phyloP scores from a whole-genome alignment of 2,797 vertebrate genomes.

The Sylvilagus floridanus region DNA sequence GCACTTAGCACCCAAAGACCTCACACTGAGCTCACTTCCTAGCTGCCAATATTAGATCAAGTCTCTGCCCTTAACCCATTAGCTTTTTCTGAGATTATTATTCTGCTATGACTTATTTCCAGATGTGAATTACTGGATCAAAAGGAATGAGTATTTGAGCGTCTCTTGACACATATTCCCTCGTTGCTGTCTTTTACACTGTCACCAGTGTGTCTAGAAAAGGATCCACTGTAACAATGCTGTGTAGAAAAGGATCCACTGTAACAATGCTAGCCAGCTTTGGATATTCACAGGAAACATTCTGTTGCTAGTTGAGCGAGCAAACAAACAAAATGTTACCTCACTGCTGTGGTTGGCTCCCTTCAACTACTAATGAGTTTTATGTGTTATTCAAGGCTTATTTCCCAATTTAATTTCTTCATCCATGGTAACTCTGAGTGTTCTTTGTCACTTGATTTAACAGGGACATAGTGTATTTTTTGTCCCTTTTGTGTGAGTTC shows the following conservation, averaged over 20 bases:
- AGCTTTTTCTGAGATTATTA: neutral
- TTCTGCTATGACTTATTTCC: neutral
- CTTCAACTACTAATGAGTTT: neutral
- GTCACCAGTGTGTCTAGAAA: neutral
- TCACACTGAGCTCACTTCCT: no score
- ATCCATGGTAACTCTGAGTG: neutral
- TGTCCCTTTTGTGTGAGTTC: neutral
- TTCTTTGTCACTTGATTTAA: neutral
- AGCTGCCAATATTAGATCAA: no score
- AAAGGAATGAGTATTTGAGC: conserved; percentile 1
- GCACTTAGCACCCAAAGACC: no score
- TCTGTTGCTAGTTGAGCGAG: conserved; percentile 12
- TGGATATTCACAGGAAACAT: neutral
- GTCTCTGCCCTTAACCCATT: no score
- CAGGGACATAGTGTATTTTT: neutral
- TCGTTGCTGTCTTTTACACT: neutral
- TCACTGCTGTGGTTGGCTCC: neutral
- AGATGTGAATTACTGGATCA: conserved; percentile 9
- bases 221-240: neutral
- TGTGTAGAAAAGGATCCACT: neutral
- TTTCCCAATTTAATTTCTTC: conserved; percentile 29
- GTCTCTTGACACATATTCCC: neutral
- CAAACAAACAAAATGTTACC: conserved; percentile 20
- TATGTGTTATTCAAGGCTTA: conserved; percentile 9
- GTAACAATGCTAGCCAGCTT: neutral